phyloP scores from a whole-genome alignment of 2,888 invertebrate species.

The Caenorhabditis wallacei region DNA sequence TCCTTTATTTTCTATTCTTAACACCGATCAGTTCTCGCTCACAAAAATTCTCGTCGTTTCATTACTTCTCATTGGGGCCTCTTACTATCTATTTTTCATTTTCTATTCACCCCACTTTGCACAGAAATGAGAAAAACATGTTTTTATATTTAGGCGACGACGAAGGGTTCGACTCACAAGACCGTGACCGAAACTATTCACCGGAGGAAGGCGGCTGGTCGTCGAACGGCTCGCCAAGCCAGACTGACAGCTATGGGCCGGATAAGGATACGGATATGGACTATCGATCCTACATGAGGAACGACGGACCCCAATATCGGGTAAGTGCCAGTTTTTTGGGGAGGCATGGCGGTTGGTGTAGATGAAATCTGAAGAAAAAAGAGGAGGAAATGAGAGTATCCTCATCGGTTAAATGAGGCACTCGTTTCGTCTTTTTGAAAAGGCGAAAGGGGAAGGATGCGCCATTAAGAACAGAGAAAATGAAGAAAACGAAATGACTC shows the following conservation, averaged over 20 bases:
- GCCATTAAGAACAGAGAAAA: conserved; percentile 15
- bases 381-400: not conserved
- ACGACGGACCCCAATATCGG: conserved; percentile 35
- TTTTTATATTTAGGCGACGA: conserved; percentile 52
- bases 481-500: conserved; percentile 20
- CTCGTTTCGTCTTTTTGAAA: not conserved
- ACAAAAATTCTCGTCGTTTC: not conserved
- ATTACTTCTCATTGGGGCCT: not conserved
- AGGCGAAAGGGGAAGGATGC: conserved; percentile 7
- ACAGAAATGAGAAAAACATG: not conserved
- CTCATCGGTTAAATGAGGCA: conserved; percentile 8
- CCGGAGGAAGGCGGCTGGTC: conserved; percentile 59
- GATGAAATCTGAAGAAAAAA: not conserved
- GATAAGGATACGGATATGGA: conserved; percentile 55
- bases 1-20: not conserved
- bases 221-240: conserved; percentile 58
- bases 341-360: not conserved
- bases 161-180: conserved; percentile 62
- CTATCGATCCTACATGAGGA: conserved; percentile 48
- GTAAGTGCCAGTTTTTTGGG: conserved; percentile 14
- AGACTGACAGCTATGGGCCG: conserved; percentile 54
- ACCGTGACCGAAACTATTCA: conserved; percentile 51
- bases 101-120: not conserved
- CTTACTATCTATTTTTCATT: not conserved
- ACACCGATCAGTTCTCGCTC: not conserved